A percentile compares a stretch with the other conserved stretches of the same genome.
These are phyloP conservation scores for Nyctereutes procyonoides DNA, from an alignment of 2,113 vertebrate genomes.

Conservation along the genomic window DNA sequence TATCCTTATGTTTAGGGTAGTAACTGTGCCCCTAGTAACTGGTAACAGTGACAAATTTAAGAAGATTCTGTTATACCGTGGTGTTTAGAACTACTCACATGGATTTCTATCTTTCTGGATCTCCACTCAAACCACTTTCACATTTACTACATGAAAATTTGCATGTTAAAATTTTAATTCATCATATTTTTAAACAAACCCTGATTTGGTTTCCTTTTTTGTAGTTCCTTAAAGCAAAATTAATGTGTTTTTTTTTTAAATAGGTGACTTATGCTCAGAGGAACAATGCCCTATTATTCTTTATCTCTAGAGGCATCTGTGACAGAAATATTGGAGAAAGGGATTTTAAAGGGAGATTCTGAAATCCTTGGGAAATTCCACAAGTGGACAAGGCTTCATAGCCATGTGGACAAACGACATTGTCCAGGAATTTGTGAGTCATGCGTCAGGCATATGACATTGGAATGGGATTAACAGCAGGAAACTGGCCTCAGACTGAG, in stretches of 20 bases:
- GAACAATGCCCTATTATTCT: background rate
- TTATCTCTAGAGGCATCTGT: background rate
- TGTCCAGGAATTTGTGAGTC: conserved; percentile 52
- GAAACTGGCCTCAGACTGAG: background rate
- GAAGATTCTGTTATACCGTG: background rate
- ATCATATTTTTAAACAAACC: conserved; percentile 20
- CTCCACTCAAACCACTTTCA: background rate
- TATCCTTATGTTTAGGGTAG: background rate
- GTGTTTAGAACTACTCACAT: no score
- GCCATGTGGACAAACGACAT: background rate
- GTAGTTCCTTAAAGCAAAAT: background rate
- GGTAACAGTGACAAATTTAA: background rate
- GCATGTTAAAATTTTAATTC: background rate
- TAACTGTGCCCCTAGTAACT: background rate
- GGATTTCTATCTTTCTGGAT: background rate
- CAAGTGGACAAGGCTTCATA: background rate
- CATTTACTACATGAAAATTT: background rate
- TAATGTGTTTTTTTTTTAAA: conserved; percentile 1
- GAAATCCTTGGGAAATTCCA: conserved; percentile 71
- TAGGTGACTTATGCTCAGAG: background rate
- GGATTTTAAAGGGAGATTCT: conserved; percentile 79
- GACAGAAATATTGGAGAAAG: conserved; percentile 37
- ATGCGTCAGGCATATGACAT: background rate
- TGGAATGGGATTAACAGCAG: background rate
- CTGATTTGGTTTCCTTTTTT: background rate